These are phyloP conservation scores for Trichopria drosophilae DNA, from an alignment of 2,888 invertebrate species.

Conservation along the genomic window DNA sequence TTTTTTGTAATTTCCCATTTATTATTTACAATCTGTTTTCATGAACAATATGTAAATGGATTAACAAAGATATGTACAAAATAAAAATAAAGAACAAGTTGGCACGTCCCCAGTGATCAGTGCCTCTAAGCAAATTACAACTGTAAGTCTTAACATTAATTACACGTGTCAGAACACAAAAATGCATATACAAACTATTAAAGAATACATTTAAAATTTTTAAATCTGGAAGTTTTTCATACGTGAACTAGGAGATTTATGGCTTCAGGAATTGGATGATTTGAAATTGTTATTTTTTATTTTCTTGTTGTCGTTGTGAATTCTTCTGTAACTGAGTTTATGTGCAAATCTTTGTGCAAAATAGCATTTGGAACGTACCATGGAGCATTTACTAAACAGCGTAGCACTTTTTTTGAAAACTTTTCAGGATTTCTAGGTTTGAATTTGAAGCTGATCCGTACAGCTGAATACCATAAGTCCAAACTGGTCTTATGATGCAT, in stretches of 20 bases:
- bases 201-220: too few species aligned
- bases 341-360: neutral
- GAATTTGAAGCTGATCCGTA: too few species aligned
- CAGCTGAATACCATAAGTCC: slow-evolving; percentile 15
- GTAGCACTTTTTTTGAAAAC: slow-evolving; percentile 7
- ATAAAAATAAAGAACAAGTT: too few species aligned
- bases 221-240: neutral
- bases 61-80: too few species aligned
- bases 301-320: neutral
- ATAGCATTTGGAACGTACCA: slow-evolving; percentile 6
- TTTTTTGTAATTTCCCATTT: too few species aligned
- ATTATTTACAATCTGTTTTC: too few species aligned
- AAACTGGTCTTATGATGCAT: slow-evolving; percentile 8
- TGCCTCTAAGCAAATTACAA: too few species aligned
- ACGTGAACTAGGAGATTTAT: neutral
- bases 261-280: neutral
- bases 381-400: slow-evolving; percentile 3
- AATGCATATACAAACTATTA: too few species aligned
- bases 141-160: too few species aligned
- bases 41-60: too few species aligned
- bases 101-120: too few species aligned
- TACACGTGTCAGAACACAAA: too few species aligned
- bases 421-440: slow-evolving; percentile 6
- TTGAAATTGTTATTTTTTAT: neutral
- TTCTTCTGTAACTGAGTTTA: slow-evolving; percentile 1